A percentile compares a stretch with the other conserved stretches of the same genome.
Conservation (phyloP, 1,140 invertebrate species). For the Mesaphorura yosii region DNA sequence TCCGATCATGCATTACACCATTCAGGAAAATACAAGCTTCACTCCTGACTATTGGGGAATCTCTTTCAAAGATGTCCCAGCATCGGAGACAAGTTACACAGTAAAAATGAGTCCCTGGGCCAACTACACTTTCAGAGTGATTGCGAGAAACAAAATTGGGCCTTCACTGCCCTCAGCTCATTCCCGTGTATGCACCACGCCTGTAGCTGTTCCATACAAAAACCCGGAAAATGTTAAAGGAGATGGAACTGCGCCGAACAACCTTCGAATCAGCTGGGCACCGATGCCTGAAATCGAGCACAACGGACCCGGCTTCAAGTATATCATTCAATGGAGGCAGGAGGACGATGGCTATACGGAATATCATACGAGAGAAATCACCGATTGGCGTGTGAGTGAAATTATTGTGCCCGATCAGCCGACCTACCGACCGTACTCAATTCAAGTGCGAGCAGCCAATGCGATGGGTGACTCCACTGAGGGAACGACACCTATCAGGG, state of each 20-base stretch:
- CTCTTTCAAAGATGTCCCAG: conserved; percentile 59
- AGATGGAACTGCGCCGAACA: conserved; percentile 71
- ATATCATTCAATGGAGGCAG: conserved; percentile 73
- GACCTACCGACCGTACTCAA: conserved; percentile 78
- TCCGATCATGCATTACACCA: conserved; percentile 78
- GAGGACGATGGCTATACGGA: conserved; percentile 53
- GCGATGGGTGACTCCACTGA: conserved; percentile 74
- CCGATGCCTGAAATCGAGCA: conserved; percentile 93
- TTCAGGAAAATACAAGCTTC: conserved; percentile 90
- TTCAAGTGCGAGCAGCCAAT: conserved; percentile 88
- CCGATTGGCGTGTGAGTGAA: conserved; percentile 58
- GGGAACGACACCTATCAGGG: conserved; percentile 64
- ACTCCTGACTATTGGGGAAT: conserved; percentile 82
- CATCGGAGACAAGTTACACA: conserved; percentile 62
- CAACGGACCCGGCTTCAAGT: conserved; percentile 84
- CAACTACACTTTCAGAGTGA: conserved; percentile 82
- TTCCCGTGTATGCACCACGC: conserved; percentile 70
- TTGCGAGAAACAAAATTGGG: conserved; percentile 41
- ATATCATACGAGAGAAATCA: conserved; percentile 61
- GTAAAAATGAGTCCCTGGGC: conserved; percentile 73
- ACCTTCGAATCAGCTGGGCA: conserved; percentile 90
- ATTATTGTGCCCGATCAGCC: conserved; percentile 64
- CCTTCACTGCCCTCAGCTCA: conserved; percentile 69
- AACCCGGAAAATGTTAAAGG: conserved; percentile 92
- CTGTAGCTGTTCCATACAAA: conserved; percentile 75